Evolutionary conservation across 2,113 vertebrate genomes (phyloP).

Genomic region (Andinoacara biseriatus): DNA sequence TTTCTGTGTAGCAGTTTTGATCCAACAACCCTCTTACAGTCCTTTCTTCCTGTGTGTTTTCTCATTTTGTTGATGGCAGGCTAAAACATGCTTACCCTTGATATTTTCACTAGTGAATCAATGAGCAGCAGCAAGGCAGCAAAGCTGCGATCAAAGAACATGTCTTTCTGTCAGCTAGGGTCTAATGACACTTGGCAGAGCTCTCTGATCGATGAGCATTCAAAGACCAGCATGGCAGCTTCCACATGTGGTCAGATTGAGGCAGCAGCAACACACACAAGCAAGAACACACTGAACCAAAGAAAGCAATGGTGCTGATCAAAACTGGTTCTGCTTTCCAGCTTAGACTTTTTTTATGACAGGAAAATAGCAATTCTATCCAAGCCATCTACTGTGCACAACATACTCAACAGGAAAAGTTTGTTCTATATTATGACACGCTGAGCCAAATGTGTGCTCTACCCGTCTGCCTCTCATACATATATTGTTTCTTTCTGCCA

Average conservation of each 20-base stretch:
- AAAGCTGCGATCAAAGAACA: constrained; percentile 52
- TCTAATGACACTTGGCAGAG: constrained; percentile 33
- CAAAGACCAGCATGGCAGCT: background rate
- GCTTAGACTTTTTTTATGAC: background rate
- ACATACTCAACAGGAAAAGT: background rate
- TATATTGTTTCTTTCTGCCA: constrained; percentile 53
- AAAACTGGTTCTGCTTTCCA: background rate
- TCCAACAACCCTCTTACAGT: background rate
- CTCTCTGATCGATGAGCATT: constrained; percentile 32
- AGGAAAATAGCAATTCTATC: background rate
- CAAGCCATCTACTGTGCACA: background rate
- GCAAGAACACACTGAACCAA: background rate
- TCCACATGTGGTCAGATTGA: background rate
- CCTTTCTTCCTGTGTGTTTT: background rate
- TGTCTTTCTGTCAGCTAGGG: constrained; percentile 25
- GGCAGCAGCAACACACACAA: background rate
- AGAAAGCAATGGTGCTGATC: background rate
- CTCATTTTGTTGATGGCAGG: background rate
- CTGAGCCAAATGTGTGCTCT: background rate
- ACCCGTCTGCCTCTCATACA: background rate
- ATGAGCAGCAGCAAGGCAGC: constrained; percentile 10
- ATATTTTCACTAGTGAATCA: constrained; percentile 36
- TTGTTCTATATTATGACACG: background rate
- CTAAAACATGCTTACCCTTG: constrained; percentile 17
- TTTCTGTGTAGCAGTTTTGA: background rate